Percentiles rank a stretch among this genome's conserved stretches.
phyloP scores from a whole-genome alignment of 2,113 vertebrate genomes.

The Datnioides undecimradiatus region DNA sequence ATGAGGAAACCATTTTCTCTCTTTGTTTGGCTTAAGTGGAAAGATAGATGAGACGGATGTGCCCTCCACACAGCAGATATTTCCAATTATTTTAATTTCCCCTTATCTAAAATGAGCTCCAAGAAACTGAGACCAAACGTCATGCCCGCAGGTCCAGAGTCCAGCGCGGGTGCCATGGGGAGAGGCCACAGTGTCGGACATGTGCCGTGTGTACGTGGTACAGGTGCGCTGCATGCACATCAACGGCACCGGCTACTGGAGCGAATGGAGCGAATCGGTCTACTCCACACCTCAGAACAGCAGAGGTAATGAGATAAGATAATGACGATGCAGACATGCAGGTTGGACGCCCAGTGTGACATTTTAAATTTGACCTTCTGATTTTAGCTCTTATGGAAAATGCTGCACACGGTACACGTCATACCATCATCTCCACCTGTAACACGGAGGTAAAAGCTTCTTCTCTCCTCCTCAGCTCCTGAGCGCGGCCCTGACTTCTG shows the following conservation, averaged over 20 bases:
- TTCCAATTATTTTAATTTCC: neutral
- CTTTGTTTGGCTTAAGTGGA: neutral
- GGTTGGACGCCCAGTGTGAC: neutral
- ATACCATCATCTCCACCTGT: constrained; percentile 2
- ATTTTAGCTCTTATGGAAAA: constrained; percentile 17
- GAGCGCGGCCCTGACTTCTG: constrained; percentile 92
- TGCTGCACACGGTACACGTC: neutral
- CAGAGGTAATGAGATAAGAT: constrained; percentile 83
- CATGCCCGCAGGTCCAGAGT: constrained; percentile 67
- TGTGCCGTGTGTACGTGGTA: constrained; percentile 84
- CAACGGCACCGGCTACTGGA: constrained; percentile 86
- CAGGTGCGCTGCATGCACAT: constrained; percentile 87
- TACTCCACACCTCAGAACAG: constrained; percentile 83
- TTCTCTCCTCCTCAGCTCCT: constrained; percentile 86
- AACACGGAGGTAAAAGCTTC: constrained; percentile 4
- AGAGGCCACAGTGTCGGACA: constrained; percentile 74
- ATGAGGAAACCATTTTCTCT: neutral
- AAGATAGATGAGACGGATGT: constrained; percentile 7
- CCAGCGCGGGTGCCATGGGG: constrained; percentile 43
- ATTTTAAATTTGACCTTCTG: constrained; percentile 5
- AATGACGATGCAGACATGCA: neutral
- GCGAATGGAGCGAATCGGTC: constrained; percentile 88
- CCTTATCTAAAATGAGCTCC: neutral
- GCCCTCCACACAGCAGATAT: neutral
- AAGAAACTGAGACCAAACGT: constrained; percentile 10